Percentiles rank a stretch among this genome's conserved stretches.
phyloP scores from a whole-genome alignment of 2,113 vertebrate genomes.

The Mixornis gularis region DNA sequence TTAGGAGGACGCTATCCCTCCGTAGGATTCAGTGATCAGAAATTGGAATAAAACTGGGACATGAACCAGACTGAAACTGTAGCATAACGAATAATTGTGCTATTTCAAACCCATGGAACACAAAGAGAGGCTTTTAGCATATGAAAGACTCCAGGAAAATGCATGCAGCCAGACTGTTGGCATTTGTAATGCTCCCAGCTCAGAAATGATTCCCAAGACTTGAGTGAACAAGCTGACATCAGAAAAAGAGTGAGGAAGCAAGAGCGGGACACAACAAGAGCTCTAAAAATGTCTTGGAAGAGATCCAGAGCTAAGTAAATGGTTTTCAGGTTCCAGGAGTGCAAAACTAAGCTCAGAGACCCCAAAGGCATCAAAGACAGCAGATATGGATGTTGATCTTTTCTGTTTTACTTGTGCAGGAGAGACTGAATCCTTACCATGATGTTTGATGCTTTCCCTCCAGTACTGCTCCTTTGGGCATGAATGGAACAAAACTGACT shows the following conservation, averaged over 20 bases:
- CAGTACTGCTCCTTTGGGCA: neutral
- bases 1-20: neutral
- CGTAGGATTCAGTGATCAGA: neutral
- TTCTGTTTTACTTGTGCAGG: neutral
- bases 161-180: neutral
- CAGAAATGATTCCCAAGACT: neutral
- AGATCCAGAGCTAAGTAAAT: neutral
- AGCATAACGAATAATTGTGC: conserved; percentile 32
- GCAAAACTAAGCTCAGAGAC: neutral
- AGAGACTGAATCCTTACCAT: neutral
- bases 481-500: neutral
- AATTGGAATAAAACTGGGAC: conserved; percentile 22
- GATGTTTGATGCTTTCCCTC: neutral
- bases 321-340: neutral
- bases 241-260: neutral
- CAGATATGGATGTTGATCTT: neutral
- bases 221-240: neutral
- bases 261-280: neutral
- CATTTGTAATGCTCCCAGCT: neutral
- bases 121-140: conserved; percentile 10
- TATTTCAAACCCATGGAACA: neutral
- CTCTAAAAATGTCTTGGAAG: neutral
- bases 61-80: neutral
- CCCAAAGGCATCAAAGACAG: neutral
- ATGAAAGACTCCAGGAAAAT: conserved; percentile 32